Conservation (phyloP, 2,113 vertebrate genomes). For the Larimichthys polyactis region DNA sequence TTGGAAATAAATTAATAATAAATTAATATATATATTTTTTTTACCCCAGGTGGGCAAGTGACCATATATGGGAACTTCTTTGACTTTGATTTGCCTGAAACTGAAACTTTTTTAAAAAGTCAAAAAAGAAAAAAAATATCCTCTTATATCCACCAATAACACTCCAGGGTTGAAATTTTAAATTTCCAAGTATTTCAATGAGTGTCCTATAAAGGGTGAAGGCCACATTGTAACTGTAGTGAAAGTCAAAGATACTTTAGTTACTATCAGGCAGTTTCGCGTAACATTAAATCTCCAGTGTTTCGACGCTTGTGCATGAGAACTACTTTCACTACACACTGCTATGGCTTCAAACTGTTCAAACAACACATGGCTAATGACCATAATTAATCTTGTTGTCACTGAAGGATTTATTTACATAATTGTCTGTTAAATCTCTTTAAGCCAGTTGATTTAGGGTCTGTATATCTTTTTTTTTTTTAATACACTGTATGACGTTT, state of each 20-base stretch:
- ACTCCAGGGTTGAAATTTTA: too few relatives aligned
- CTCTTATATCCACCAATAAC: too few relatives aligned
- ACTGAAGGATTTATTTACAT: slow-evolving; percentile 25
- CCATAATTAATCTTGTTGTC: slow-evolving; percentile 28
- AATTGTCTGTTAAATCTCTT: slow-evolving; percentile 8
- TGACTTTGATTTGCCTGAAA: too few relatives aligned
- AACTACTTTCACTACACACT: not conserved
- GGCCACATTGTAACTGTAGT: not conserved
- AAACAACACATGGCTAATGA: slow-evolving; percentile 31
- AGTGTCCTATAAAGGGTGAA: not conserved
- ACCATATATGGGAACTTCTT: too few relatives aligned
- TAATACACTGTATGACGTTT: not conserved
- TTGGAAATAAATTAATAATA: too few relatives aligned
- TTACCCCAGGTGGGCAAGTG: too few relatives aligned
- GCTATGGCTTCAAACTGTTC: not conserved
- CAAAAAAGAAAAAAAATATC: too few relatives aligned
- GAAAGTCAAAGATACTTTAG: not conserved
- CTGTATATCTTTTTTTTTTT: not conserved
- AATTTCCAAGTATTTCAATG: too few relatives aligned
- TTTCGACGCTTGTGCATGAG: not conserved
- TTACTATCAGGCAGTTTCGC: not conserved
- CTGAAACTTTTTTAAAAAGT: too few relatives aligned
- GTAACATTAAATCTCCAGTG: not conserved
- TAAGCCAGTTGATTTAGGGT: not conserved
- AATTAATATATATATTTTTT: too few relatives aligned